Evolutionary conservation across 2,113 vertebrate species (phyloP).

Genomic region (Cricetomys ansorgei): DNA sequence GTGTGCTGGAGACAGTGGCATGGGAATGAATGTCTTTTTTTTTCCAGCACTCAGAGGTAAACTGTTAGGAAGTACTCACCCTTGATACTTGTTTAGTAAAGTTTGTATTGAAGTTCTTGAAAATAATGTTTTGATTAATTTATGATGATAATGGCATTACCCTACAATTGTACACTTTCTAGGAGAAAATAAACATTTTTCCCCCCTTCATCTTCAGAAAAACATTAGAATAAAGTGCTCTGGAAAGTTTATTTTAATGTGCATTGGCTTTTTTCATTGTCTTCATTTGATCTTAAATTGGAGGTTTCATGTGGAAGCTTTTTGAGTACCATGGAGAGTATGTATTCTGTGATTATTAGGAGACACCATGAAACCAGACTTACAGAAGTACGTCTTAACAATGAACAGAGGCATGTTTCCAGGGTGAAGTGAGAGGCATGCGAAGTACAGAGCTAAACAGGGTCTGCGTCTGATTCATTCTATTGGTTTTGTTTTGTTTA

Average conservation of each 20-base stretch:
- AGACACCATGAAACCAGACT: neutral
- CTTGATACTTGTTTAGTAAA: neutral
- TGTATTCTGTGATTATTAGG: neutral
- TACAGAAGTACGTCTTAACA: neutral
- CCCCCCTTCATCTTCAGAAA: slow-evolving; percentile 30
- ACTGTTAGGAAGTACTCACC: too few relatives aligned
- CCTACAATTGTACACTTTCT: neutral
- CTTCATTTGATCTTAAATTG: neutral
- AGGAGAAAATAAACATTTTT: neutral
- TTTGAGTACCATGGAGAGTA: neutral
- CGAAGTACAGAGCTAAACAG: neutral
- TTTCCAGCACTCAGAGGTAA: neutral
- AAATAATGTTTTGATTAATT: neutral
- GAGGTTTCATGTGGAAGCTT: neutral
- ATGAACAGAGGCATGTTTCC: neutral
- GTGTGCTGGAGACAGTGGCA: neutral
- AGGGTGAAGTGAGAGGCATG: neutral
- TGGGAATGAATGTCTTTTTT: neutral
- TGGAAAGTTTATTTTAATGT: slow-evolving; percentile 6
- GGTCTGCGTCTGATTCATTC: neutral
- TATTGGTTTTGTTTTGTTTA: slow-evolving; percentile 14
- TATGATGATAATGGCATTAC: neutral
- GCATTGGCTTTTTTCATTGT: neutral
- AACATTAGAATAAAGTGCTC: slow-evolving; percentile 11
- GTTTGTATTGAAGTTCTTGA: neutral